Conservation (phyloP, 1,140 invertebrate species). For the Sinella curviseta region DNA sequence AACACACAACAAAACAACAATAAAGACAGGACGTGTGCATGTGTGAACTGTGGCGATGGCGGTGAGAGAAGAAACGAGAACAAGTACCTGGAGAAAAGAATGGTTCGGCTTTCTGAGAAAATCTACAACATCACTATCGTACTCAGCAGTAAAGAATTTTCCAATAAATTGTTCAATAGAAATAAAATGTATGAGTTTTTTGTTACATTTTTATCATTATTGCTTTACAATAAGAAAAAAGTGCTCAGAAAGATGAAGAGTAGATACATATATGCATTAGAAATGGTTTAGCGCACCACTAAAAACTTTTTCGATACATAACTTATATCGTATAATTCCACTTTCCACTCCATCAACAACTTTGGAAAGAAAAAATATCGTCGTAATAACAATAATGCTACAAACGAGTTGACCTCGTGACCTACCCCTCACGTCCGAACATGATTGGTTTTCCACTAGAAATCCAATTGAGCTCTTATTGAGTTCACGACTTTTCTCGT, state of each 20-base stretch:
- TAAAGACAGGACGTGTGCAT: too few relatives aligned
- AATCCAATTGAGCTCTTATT: background rate
- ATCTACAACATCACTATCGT: background rate
- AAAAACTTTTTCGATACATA: too few relatives aligned
- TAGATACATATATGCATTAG: background rate
- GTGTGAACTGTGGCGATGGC: too few relatives aligned
- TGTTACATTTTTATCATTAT: background rate
- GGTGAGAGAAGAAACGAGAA: too few relatives aligned
- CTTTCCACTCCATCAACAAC: too few relatives aligned
- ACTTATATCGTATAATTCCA: too few relatives aligned
- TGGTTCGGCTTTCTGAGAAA: too few relatives aligned
- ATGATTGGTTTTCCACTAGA: constrained; percentile 15
- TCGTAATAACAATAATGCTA: background rate
- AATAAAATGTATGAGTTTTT: background rate
- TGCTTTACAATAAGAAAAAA: background rate
- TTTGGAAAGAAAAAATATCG: background rate
- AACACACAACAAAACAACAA: too few relatives aligned
- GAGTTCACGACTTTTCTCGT: constrained; percentile 3
- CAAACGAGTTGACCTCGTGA: constrained; percentile 22
- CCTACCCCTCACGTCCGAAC: constrained; percentile 24
- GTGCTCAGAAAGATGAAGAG: background rate
- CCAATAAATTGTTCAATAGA: background rate
- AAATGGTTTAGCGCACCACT: too few relatives aligned
- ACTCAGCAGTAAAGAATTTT: background rate
- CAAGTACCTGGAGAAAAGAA: background rate